A percentile compares a stretch with the other conserved stretches of the same genome.
These are phyloP conservation scores for Drosophila varians DNA, from an alignment of 1,140 invertebrate genomes.

Conservation along the genomic window DNA sequence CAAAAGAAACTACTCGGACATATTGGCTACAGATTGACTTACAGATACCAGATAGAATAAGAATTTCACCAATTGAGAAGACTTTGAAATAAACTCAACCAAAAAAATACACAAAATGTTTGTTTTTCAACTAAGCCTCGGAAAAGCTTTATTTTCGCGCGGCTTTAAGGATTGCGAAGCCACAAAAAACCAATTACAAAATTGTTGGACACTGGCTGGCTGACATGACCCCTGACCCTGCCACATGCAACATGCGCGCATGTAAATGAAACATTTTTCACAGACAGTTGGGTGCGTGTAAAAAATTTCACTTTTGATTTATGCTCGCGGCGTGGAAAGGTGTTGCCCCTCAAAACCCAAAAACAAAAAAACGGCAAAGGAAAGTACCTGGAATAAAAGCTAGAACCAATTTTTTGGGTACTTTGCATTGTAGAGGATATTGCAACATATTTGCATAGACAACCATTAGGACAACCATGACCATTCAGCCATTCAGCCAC, in stretches of 20 bases:
- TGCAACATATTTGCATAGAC: conserved; percentile 78
- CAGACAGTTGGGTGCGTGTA: conserved; percentile 77
- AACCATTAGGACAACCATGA: conserved; percentile 59
- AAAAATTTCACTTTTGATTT: conserved; percentile 80
- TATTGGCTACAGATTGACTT: background rate
- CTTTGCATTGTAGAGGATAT: conserved; percentile 30
- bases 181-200: conserved; percentile 75
- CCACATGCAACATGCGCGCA: conserved; percentile 41
- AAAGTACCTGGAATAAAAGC: conserved; percentile 11
- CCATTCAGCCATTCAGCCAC: conserved; percentile 37
- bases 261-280: conserved; percentile 73
- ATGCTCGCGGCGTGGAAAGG: conserved; percentile 30
- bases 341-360: conserved; percentile 12
- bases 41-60: background rate
- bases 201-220: conserved; percentile 40
- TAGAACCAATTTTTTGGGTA: conserved; percentile 23
- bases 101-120: background rate
- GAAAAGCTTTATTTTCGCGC: conserved; percentile 8
- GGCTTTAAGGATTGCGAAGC: conserved; percentile 29
- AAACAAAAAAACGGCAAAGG: conserved; percentile 9
- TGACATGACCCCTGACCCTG: conserved; percentile 25
- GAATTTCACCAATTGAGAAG: background rate
- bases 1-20: background rate
- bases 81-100: background rate
- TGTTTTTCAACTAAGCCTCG: background rate